Percentiles rank a stretch among this genome's conserved stretches.
Evolutionary conservation across 2,113 vertebrate genomes (phyloP).

Genomic region (Trochalopteron elliotii): DNA sequence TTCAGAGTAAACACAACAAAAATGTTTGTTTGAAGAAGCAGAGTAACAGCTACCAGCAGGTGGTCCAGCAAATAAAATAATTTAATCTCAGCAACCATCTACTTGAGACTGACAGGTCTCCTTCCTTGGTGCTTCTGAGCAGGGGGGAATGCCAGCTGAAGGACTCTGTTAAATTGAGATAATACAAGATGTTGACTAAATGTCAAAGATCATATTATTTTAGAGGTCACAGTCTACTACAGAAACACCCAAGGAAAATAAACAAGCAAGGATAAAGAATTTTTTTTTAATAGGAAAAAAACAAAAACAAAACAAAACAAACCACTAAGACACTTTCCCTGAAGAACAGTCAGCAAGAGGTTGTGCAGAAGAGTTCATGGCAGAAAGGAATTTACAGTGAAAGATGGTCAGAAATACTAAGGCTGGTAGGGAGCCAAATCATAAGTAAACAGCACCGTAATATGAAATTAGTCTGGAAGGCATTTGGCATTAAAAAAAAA

Average conservation of each 20-base stretch:
- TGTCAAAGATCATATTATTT: neutral
- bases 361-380: neutral
- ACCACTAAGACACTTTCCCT: neutral
- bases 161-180: neutral
- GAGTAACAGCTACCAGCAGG: neutral
- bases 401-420: neutral
- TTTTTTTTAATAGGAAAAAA: neutral
- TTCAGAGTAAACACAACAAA: neutral
- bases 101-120: neutral
- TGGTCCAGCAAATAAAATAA: neutral
- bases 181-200: neutral
- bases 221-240: constrained; percentile 6
- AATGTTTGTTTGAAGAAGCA: neutral
- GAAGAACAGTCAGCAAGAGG: neutral
- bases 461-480: neutral
- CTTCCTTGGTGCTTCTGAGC: constrained; percentile 8
- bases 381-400: neutral
- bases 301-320: neutral
- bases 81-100: neutral
- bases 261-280: neutral
- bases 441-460: neutral
- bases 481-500: neutral
- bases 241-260: neutral
- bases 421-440: neutral
- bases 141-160: neutral